These are phyloP conservation scores for Quiscalus mexicanus DNA, from an alignment of 2,113 vertebrate genomes.

Conservation along the genomic window DNA sequence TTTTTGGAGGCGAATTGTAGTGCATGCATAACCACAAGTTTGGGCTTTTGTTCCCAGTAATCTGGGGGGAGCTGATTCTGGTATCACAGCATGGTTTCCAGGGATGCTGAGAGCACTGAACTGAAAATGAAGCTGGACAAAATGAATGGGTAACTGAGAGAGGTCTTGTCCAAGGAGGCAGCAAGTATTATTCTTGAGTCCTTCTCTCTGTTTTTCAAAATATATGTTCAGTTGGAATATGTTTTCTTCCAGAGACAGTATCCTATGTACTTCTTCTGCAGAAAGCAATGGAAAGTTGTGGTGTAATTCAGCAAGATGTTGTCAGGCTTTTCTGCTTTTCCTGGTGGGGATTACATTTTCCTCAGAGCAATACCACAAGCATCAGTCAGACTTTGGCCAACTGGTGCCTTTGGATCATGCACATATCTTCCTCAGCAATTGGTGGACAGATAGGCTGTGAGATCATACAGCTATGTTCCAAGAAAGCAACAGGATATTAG, in stretches of 20 bases:
- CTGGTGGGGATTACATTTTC: constrained; percentile 3
- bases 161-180: neutral
- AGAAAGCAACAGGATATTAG: constrained; percentile 59
- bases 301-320: neutral
- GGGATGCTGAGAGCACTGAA: neutral
- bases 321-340: neutral
- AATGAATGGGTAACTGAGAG: neutral
- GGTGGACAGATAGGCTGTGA: constrained; percentile 46
- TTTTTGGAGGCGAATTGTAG: neutral
- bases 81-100: neutral
- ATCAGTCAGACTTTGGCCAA: constrained; percentile 28
- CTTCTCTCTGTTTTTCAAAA: neutral
- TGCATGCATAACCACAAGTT: neutral
- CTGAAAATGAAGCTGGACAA: neutral
- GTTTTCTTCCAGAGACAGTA: neutral
- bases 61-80: neutral
- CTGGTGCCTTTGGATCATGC: constrained; percentile 22
- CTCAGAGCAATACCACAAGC: neutral
- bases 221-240: neutral
- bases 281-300: neutral
- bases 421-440: neutral
- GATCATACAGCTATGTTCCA: constrained; percentile 45
- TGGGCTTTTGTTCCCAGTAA: neutral
- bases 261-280: neutral
- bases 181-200: neutral